Evolutionary conservation across 2,113 vertebrate genomes (phyloP).

Genomic region (Sitta europaea): DNA sequence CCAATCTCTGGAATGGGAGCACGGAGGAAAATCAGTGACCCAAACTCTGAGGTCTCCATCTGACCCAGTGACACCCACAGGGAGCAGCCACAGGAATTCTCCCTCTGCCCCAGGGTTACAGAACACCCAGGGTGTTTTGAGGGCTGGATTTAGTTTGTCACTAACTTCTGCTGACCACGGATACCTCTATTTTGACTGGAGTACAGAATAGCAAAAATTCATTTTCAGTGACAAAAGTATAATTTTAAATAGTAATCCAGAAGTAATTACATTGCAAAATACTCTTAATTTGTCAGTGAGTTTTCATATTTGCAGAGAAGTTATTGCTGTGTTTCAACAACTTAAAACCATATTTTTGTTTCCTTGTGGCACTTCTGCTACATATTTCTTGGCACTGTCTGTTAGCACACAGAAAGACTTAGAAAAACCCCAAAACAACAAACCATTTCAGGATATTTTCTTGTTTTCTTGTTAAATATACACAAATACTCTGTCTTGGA

Average conservation of each 20-base stretch:
- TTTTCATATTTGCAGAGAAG: neutral
- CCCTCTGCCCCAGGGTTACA: neutral
- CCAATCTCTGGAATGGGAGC: neutral
- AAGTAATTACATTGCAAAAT: neutral
- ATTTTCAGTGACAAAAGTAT: neutral
- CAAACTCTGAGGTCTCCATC: accelerated
- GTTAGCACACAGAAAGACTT: neutral
- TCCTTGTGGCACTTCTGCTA: neutral
- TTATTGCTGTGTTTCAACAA: neutral
- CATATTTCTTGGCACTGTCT: neutral
- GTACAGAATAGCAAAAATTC: neutral
- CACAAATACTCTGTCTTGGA: neutral
- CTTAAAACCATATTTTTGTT: neutral
- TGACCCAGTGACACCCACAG: neutral
- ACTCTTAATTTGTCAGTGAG: neutral
- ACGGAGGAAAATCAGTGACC: neutral
- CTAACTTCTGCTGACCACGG: neutral
- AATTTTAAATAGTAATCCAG: neutral
- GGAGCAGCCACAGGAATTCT: neutral
- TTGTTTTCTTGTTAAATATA: neutral
- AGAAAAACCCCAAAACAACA: accelerated
- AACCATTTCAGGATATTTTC: neutral
- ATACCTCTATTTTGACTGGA: neutral
- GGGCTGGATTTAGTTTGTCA: neutral
- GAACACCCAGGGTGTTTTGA: neutral